Evolutionary conservation across 2,888 invertebrate species (phyloP).

Genomic region (Malthinus seriepunctatus): DNA sequence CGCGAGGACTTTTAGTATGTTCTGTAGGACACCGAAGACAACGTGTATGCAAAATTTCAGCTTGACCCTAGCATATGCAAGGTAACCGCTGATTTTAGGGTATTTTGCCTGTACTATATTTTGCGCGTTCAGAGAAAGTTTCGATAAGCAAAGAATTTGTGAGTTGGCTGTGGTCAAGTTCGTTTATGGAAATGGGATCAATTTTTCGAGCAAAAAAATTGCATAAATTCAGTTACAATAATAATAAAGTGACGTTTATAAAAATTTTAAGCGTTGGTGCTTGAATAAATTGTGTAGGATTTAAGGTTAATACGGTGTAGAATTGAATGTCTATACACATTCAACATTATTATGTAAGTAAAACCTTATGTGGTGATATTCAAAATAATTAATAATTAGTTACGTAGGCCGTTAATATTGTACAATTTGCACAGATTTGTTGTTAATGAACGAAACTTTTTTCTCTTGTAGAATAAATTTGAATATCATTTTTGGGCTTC

Average conservation of each 20-base stretch:
- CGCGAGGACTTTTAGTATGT: too few species aligned
- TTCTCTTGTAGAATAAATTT: too few species aligned
- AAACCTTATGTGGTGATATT: slow-evolving; percentile 39
- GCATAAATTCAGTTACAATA: slow-evolving; percentile 23
- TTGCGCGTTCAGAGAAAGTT: too few species aligned
- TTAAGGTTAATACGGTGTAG: slow-evolving; percentile 37
- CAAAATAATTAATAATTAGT: slow-evolving; percentile 34
- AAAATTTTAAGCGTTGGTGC: slow-evolving; percentile 38
- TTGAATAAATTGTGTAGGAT: slow-evolving; percentile 41
- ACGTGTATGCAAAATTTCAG: too few species aligned
- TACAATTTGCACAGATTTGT: slow-evolving; percentile 28
- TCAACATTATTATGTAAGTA: slow-evolving; percentile 38
- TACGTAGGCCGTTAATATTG: slow-evolving; percentile 30
- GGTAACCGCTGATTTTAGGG: too few species aligned
- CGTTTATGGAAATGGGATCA: background rate
- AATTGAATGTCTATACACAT: slow-evolving; percentile 31
- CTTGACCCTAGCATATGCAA: too few species aligned
- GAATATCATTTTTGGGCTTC: too few species aligned
- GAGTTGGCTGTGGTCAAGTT: background rate
- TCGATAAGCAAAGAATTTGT: background rate
- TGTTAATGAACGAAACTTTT: slow-evolving; percentile 14
- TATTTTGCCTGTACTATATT: too few species aligned
- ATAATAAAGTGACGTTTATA: slow-evolving; percentile 35
- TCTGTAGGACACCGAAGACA: too few species aligned
- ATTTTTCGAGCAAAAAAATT: slow-evolving; percentile 15